These are phyloP conservation scores for Bombus breviceps DNA, from an alignment of 1,140 invertebrate genomes.

Conservation along the genomic window DNA sequence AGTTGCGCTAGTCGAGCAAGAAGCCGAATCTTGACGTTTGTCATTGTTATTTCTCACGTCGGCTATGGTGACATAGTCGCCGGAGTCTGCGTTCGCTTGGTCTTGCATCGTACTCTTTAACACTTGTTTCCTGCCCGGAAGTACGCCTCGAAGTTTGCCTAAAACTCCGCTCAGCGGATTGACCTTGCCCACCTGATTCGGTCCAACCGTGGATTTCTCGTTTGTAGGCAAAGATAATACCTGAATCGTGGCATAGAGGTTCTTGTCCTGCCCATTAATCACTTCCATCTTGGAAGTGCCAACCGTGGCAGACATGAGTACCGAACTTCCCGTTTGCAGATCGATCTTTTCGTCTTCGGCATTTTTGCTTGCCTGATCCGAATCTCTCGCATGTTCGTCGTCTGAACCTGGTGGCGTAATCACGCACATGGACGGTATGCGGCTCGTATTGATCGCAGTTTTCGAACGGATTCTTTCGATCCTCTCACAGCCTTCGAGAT, in stretches of 20 bases:
- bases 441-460: slow-evolving; percentile 92
- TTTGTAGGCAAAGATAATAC: slow-evolving; percentile 57
- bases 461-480: slow-evolving; percentile 93
- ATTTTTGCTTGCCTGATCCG: slow-evolving; percentile 69
- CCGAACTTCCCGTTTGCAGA: slow-evolving; percentile 61
- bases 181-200: slow-evolving; percentile 55
- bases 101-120: slow-evolving; percentile 72
- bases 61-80: slow-evolving; percentile 93
- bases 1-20: slow-evolving; percentile 19
- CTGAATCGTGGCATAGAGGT: slow-evolving; percentile 83
- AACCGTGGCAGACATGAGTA: slow-evolving; percentile 78
- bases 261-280: slow-evolving; percentile 83
- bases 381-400: slow-evolving; percentile 87
- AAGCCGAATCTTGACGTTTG: slow-evolving; percentile 80
- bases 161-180: slow-evolving; percentile 79
- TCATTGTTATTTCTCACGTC: slow-evolving; percentile 90
- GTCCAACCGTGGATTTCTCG: slow-evolving; percentile 9
- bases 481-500: slow-evolving; percentile 91
- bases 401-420: slow-evolving; percentile 94
- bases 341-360: slow-evolving; percentile 55
- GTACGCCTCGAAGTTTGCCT: slow-evolving; percentile 79
- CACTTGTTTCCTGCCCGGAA: slow-evolving; percentile 81
- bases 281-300: slow-evolving; percentile 82
- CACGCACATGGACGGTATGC: slow-evolving; percentile 96
- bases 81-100: slow-evolving; percentile 84